These are phyloP conservation scores for Altica lythri DNA, from an alignment of 2,888 invertebrate genomes.

Conservation along the genomic window DNA sequence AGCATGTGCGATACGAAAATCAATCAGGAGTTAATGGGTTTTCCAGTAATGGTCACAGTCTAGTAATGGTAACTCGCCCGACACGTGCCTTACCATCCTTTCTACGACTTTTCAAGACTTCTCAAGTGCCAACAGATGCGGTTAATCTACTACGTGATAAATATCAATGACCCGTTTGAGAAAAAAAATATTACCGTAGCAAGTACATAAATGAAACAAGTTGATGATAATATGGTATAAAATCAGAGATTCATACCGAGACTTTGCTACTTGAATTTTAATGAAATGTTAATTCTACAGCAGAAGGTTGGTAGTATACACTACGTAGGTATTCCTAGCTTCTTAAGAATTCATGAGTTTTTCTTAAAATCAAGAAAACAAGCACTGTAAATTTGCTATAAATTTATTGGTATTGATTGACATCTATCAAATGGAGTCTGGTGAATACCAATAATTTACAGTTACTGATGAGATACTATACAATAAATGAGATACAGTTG, in stretches of 20 bases:
- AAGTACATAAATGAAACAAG: slow-evolving; percentile 37
- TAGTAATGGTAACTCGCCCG: slow-evolving; percentile 36
- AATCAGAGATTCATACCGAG: slow-evolving; percentile 34
- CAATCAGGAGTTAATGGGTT: slow-evolving; percentile 37
- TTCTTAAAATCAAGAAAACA: slow-evolving; percentile 22
- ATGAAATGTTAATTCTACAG: slow-evolving; percentile 32
- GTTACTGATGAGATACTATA: background rate
- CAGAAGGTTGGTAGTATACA: slow-evolving; percentile 27
- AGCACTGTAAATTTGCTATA: slow-evolving; percentile 17
- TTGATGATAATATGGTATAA: slow-evolving; percentile 34
- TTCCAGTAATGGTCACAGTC: slow-evolving; percentile 35
- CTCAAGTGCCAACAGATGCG: slow-evolving; percentile 37
- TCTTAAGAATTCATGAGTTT: slow-evolving; percentile 22
- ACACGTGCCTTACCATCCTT: slow-evolving; percentile 39
- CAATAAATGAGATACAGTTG: background rate
- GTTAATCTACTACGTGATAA: slow-evolving; percentile 36
- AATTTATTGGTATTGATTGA: slow-evolving; percentile 12
- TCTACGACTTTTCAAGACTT: slow-evolving; percentile 32
- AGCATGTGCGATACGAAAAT: slow-evolving; percentile 38
- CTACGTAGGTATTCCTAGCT: slow-evolving; percentile 13
- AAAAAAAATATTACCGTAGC: slow-evolving; percentile 34
- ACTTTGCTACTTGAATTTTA: slow-evolving; percentile 32
- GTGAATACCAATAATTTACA: background rate
- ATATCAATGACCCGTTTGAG: slow-evolving; percentile 36
- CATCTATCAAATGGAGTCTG: slow-evolving; percentile 7